Percentiles rank a stretch among this genome's conserved stretches.
Evolutionary conservation across 2,888 invertebrate genomes (phyloP).

Genomic region (Chalcis sispes): DNA sequence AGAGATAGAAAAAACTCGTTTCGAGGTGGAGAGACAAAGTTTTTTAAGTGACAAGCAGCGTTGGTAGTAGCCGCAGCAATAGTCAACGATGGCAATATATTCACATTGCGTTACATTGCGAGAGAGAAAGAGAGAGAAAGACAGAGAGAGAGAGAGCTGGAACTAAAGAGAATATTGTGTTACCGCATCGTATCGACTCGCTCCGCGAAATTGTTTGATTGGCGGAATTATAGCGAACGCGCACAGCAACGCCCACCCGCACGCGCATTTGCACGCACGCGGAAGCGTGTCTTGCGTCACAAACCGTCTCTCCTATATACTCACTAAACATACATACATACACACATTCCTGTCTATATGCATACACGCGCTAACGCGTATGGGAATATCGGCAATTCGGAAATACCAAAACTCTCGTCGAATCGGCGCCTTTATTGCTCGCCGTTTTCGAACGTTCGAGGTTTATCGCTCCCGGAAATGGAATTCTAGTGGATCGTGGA

Average conservation of each 20-base stretch:
- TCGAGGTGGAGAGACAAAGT: background rate
- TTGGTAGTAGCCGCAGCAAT: background rate
- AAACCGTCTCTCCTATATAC: too few species aligned
- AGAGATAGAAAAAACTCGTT: slow-evolving; percentile 4
- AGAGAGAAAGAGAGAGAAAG: slow-evolving; percentile 14
- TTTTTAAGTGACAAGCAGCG: slow-evolving; percentile 3
- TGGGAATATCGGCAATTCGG: slow-evolving; percentile 42
- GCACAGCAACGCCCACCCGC: slow-evolving; percentile 48
- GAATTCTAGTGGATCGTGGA: slow-evolving; percentile 60
- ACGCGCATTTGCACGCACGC: slow-evolving; percentile 22
- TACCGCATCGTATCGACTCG: slow-evolving; percentile 29
- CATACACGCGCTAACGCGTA: background rate
- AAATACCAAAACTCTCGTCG: slow-evolving; percentile 59
- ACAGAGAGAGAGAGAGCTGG: too few species aligned
- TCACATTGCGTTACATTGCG: background rate
- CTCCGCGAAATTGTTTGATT: slow-evolving; percentile 55
- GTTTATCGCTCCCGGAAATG: slow-evolving; percentile 68
- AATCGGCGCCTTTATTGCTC: slow-evolving; percentile 67
- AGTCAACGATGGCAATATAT: background rate
- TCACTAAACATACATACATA: too few species aligned
- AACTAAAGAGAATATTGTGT: slow-evolving; percentile 39
- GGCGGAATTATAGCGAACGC: slow-evolving; percentile 52
- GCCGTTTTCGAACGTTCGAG: slow-evolving; percentile 59
- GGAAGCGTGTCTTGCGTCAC: too few species aligned
- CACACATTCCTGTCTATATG: background rate